Conservation (phyloP, 2,888 invertebrate genomes). For the Phalangium opilio region DNA sequence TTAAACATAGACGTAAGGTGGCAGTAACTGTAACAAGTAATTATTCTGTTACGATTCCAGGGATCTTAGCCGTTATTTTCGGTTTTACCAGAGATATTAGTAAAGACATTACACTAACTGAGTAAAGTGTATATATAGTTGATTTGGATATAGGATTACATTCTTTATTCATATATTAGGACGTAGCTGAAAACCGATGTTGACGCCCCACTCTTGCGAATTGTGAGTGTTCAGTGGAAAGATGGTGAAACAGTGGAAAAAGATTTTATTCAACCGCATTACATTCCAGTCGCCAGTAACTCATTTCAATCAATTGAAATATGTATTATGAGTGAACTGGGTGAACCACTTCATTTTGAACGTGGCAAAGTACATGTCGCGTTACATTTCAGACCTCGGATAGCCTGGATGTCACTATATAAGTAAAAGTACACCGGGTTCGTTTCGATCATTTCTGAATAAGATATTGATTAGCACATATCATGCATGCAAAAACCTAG, state of each 20-base stretch:
- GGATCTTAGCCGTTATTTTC: no score
- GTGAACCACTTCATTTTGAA: constrained; percentile 4
- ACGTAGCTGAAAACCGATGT: constrained; percentile 21
- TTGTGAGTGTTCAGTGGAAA: constrained; percentile 17
- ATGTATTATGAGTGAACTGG: constrained; percentile 7
- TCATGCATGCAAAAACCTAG: no score
- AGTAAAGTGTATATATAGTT: neutral
- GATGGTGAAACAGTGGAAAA: neutral
- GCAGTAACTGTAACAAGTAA: no score
- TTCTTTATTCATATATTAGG: constrained; percentile 19
- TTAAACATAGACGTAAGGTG: no score
- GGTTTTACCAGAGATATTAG: no score
- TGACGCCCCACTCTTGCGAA: constrained; percentile 21
- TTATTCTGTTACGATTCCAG: no score
- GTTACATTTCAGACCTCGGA: constrained; percentile 1
- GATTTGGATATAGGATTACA: neutral
- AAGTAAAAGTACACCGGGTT: neutral
- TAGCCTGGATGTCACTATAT: neutral
- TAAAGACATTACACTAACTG: no score
- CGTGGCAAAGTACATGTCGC: constrained; percentile 5
- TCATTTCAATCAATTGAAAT: constrained; percentile 9
- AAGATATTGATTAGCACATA: no score
- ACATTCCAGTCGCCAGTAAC: constrained; percentile 4
- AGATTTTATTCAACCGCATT: constrained; percentile 5
- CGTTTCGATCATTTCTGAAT: no score